Conservation (phyloP, 2,113 vertebrate species). For the Ursus arctos region DNA sequence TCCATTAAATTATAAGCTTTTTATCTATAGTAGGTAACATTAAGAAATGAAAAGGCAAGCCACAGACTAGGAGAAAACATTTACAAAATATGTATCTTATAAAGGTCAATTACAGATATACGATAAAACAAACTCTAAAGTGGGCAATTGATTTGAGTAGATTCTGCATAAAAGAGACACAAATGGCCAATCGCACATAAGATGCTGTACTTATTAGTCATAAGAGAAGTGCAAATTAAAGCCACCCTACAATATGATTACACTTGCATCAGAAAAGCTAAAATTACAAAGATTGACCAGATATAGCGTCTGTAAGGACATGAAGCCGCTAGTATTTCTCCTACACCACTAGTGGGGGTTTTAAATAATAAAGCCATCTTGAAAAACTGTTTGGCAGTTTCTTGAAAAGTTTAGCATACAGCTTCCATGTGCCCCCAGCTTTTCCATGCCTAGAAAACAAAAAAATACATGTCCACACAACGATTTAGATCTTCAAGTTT, state of each 20-base stretch:
- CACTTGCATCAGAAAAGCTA: neutral
- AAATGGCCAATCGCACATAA: neutral
- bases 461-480: neutral
- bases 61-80: neutral
- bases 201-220: neutral
- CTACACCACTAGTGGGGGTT: neutral
- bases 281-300: neutral
- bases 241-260: neutral
- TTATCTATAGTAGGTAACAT: neutral
- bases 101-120: neutral
- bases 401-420: neutral
- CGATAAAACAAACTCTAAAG: neutral
- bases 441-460: neutral
- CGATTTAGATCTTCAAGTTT: neutral
- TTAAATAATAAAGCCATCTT: neutral
- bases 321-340: neutral
- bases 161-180: neutral
- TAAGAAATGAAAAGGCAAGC: neutral
- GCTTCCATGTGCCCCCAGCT: too few species aligned
- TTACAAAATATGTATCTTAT: neutral
- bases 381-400: neutral
- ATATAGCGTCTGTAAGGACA: neutral
- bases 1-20: neutral
- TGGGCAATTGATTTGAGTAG: neutral
- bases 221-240: neutral